Base-by-base conservation (phyloP, 1,140 invertebrate genomes). In the Atta texana region DNA sequence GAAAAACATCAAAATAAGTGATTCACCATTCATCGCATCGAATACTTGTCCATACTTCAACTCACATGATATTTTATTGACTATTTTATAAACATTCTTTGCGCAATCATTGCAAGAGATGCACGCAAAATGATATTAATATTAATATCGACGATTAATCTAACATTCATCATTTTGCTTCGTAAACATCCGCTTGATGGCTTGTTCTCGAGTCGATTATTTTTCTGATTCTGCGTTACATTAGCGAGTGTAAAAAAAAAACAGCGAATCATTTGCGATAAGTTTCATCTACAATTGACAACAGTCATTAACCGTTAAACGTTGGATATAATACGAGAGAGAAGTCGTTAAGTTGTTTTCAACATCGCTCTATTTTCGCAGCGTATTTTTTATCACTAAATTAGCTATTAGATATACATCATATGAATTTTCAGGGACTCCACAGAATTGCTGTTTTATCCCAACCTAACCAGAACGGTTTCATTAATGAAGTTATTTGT, bases 181-280 rank as follows among this genome's bases (percentile, higher is more conserved):
- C 34, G 34, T 82, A 82, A 82, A 82, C 80, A 84, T 84, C 80
- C 55, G n/a, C 80, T 80, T 80, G 24, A 61, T 61, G 24, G 16
- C 69, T 74, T 18, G 39, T 61, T 51, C 21, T 39, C 39, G 18
- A 64, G 55, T 44, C 12, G n/a, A 53, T 12, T 74, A 51, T 31
- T 82, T 59, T 72, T 72, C 77, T 16, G 44, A 64, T 21, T 55
- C 5, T 31, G 34, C 34, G 28, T 72, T 82, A 34, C 49, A 34
- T 61, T 82, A 7, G 4, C 21, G 28, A 59, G 4, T 57, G 12
- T 59, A 64, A 34, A 34, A 39, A 81, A 69, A 55, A 59, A 55
- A 53, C 24, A 14, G 10, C 39, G 16, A 51, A 63, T 39, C 44
- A 12, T 74, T 16, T 16, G 2, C 18, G 1, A 59, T 18, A 57